A percentile compares a stretch with the other conserved stretches of the same genome.
These are phyloP conservation scores for Loris lydekkerianus DNA, from an alignment of 2,797 vertebrate species.

Conservation along the genomic window DNA sequence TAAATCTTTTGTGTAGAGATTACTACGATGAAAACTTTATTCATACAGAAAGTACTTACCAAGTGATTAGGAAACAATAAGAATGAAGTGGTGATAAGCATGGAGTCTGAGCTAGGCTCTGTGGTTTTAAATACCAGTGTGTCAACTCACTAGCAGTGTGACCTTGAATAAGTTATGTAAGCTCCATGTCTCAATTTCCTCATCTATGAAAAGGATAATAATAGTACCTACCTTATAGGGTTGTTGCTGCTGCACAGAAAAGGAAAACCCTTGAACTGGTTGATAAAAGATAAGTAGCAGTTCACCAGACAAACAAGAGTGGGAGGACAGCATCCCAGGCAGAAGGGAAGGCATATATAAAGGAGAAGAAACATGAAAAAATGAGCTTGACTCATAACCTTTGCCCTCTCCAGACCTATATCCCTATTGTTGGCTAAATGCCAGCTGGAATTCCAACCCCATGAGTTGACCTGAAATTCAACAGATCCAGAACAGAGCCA, in stretches of 20 bases:
- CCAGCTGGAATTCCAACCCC: not conserved
- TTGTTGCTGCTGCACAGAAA: constrained; percentile 5
- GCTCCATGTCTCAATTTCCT: constrained; percentile 49
- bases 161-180: constrained; percentile 57
- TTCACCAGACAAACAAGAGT: not conserved
- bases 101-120: not conserved
- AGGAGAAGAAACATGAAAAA: not conserved
- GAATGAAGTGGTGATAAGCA: not conserved
- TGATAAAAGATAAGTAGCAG: constrained; percentile 16
- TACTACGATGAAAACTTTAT: not conserved
- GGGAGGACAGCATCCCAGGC: not conserved
- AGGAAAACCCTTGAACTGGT: constrained; percentile 31
- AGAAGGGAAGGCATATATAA: not conserved
- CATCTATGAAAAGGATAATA: constrained; percentile 58
- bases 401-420: not conserved
- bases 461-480: not conserved
- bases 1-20: constrained; percentile 3
- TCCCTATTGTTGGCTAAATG: not conserved
- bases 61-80: not conserved
- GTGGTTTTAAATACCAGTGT: not conserved
- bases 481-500: not conserved
- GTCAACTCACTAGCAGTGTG: constrained; percentile 16
- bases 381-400: not conserved
- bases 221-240: constrained; percentile 17
- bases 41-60: not conserved